Evolutionary conservation across 2,888 invertebrate species (phyloP).

Genomic region (Tridacna crocea): DNA sequence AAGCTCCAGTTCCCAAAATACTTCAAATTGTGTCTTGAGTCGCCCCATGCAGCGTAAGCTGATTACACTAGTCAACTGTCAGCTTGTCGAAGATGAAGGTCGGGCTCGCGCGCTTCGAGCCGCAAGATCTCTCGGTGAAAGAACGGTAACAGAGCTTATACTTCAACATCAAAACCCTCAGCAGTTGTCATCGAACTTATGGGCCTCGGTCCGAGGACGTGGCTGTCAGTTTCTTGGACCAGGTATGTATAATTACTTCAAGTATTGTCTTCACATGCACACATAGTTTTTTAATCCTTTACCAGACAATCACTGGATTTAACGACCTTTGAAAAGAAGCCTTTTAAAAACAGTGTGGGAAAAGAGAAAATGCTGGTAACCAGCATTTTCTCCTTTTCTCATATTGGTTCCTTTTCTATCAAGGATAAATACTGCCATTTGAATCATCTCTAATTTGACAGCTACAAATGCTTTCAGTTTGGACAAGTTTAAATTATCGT

Average conservation of each 20-base stretch:
- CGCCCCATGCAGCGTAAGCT: conserved; percentile 98
- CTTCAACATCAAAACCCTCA: conserved; percentile 98
- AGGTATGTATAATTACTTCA: conserved; percentile 83
- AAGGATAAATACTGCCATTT: no score
- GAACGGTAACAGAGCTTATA: conserved; percentile 96
- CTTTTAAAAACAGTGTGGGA: no score
- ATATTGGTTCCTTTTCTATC: no score
- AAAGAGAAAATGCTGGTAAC: no score
- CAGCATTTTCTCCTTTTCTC: no score
- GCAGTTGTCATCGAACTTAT: conserved; percentile 95
- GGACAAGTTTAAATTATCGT: no score
- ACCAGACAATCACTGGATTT: no score
- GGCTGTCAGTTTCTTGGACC: conserved; percentile 99
- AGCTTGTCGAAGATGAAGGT: conserved; percentile 94
- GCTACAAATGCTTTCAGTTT: no score
- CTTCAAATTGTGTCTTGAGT: conserved; percentile 86
- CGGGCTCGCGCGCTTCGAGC: conserved; percentile 86
- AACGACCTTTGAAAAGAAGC: no score
- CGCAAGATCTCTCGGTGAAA: conserved; percentile 96
- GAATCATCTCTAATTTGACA: no score
- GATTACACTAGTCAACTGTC: conserved; percentile 96
- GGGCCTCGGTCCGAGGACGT: conserved; percentile 98
- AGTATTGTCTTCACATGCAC: no score
- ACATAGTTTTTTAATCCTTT: neutral
- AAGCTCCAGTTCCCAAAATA: conserved; percentile 11